Conservation (phyloP, 2,113 vertebrate genomes). For the Zosterops japonicus region DNA sequence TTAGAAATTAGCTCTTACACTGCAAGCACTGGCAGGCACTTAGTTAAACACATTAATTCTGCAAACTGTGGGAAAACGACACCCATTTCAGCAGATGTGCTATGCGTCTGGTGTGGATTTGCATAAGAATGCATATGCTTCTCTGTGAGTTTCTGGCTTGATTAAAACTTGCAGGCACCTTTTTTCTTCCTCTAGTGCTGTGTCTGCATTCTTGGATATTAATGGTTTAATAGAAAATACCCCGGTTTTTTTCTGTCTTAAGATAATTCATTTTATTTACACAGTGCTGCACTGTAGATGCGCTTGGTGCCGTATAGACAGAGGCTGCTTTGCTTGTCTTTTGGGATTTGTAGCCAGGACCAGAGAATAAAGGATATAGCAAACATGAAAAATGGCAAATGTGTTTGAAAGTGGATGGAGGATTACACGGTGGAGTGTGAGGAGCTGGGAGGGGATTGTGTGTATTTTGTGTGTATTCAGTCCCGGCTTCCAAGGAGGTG, state of each 20-base stretch:
- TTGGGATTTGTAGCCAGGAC: neutral
- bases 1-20: slow-evolving; percentile 16
- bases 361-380: neutral
- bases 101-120: neutral
- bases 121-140: slow-evolving; percentile 50
- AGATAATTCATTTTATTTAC: neutral
- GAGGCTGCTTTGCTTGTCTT: neutral
- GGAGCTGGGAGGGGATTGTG: neutral
- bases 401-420: neutral
- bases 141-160: slow-evolving; percentile 26
- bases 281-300: neutral
- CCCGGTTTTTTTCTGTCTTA: neutral
- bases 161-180: slow-evolving; percentile 55
- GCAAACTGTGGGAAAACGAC: slow-evolving; percentile 52
- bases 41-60: slow-evolving; percentile 58
- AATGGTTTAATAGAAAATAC: slow-evolving; percentile 21
- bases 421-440: neutral
- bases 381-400: neutral
- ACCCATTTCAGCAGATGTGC: slow-evolving; percentile 49
- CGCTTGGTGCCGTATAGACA: neutral
- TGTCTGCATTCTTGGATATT: neutral
- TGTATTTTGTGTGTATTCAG: neutral
- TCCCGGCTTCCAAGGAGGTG: neutral
- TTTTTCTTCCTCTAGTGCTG: neutral
- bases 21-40: slow-evolving; percentile 28